Evolutionary conservation across 2,797 vertebrate species (phyloP).

Genomic region (Anguilla anguilla): DNA sequence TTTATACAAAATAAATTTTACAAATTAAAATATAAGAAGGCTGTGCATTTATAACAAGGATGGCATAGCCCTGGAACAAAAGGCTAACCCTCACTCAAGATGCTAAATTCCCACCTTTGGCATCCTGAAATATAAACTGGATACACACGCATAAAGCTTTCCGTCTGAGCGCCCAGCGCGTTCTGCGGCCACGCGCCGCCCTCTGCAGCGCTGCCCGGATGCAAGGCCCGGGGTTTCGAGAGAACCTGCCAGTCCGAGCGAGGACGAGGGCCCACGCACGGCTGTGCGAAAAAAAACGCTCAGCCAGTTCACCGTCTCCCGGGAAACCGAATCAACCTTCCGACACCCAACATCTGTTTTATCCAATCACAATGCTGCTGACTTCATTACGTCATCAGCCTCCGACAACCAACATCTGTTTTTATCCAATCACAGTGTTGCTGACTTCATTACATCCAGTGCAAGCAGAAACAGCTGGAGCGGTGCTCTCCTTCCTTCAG

Average conservation of each 20-base stretch:
- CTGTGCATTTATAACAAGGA: constrained; percentile 62
- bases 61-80: constrained; percentile 50
- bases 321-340: background rate
- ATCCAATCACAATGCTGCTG: background rate
- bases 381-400: background rate
- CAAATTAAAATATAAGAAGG: constrained; percentile 63
- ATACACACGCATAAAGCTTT: background rate
- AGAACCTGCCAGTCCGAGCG: background rate
- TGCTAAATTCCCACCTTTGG: background rate
- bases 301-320: background rate
- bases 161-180: background rate
- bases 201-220: constrained; percentile 62
- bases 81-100: constrained; percentile 38
- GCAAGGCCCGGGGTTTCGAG: constrained; percentile 6
- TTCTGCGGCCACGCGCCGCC: constrained; percentile 22
- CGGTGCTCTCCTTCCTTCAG: background rate
- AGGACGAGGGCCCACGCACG: background rate
- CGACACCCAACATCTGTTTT: background rate
- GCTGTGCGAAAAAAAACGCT: background rate
- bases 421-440: background rate
- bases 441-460: background rate
- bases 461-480: background rate
- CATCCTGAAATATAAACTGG: background rate
- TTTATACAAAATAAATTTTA: constrained; percentile 75
- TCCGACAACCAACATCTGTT: background rate